Conservation (phyloP, 2,888 invertebrate species). For the Tinea pellionella region DNA sequence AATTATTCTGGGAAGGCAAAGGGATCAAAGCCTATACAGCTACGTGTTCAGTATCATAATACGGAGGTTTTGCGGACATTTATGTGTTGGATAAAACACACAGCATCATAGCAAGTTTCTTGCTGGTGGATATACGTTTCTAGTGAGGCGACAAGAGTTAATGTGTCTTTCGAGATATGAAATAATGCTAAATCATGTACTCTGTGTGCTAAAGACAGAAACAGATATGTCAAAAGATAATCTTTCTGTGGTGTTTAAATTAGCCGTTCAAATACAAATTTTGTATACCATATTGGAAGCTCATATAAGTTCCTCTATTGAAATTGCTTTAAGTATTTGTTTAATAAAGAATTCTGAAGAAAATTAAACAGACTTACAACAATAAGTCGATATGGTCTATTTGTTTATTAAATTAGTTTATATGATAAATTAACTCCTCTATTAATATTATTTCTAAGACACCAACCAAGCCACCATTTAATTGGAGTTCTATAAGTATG, state of each 20-base stretch:
- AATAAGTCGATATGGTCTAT: conserved; percentile 19
- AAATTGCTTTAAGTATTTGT: too few relatives aligned
- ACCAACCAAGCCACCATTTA: conserved; percentile 22
- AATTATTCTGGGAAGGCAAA: too few relatives aligned
- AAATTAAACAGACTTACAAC: conserved; percentile 13
- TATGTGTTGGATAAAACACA: too few relatives aligned
- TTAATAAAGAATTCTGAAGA: conserved; percentile 19
- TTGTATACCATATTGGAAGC: conserved; percentile 20
- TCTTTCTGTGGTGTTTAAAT: not conserved
- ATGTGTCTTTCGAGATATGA: not conserved
- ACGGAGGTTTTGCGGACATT: too few relatives aligned
- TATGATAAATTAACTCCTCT: conserved; percentile 15
- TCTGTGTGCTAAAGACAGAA: conserved; percentile 9
- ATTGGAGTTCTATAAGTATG: too few relatives aligned
- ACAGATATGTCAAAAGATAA: conserved; percentile 6
- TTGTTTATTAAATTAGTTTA: conserved; percentile 19
- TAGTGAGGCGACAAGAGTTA: too few relatives aligned
- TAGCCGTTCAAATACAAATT: not conserved
- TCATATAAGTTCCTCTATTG: conserved; percentile 17
- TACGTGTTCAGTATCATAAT: too few relatives aligned
- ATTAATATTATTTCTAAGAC: conserved; percentile 12
- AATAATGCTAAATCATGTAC: conserved; percentile 12
- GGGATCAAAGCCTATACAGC: too few relatives aligned
- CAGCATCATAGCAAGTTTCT: too few relatives aligned
- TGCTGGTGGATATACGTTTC: too few relatives aligned